Percentiles rank a stretch among this genome's conserved stretches.
Conservation (phyloP, 2,113 vertebrate genomes). For the Poeciliopsis retropinna region DNA sequence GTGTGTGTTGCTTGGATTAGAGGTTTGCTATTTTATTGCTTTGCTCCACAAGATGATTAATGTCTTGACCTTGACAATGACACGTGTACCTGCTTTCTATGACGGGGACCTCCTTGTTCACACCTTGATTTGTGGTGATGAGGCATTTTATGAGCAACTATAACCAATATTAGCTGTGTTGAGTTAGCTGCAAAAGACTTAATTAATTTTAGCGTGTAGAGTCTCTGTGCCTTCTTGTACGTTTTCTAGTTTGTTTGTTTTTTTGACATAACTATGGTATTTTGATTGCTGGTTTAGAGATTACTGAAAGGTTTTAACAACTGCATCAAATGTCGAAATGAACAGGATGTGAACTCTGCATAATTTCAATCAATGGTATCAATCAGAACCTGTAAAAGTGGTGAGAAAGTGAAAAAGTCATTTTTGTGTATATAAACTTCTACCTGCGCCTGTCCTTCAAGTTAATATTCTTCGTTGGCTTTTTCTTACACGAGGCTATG, state of each 20-base stretch:
- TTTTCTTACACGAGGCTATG: too few relatives aligned
- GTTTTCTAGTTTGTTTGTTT: too few relatives aligned
- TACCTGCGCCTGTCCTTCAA: too few relatives aligned
- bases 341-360: slow-evolving; percentile 72
- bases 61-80: slow-evolving; percentile 13
- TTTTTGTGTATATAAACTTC: too few relatives aligned
- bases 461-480: too few relatives aligned
- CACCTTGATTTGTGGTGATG: slow-evolving; percentile 2
- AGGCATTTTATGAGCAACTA: slow-evolving; percentile 22
- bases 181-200: slow-evolving; percentile 37
- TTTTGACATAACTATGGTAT: not conserved
- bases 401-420: not conserved
- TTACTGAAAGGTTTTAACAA: slow-evolving; percentile 52
- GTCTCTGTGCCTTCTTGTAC: too few relatives aligned
- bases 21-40: not conserved
- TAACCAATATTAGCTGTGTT: slow-evolving; percentile 50
- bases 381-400: slow-evolving; percentile 17
- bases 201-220: too few relatives aligned
- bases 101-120: slow-evolving; percentile 1
- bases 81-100: not conserved
- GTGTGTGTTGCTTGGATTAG: slow-evolving; percentile 1
- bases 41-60: not conserved
- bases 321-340: slow-evolving; percentile 68
- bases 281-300: slow-evolving; percentile 36
- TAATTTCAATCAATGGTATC: slow-evolving; percentile 67